A percentile compares a stretch with the other conserved stretches of the same genome.
These are phyloP conservation scores for Puma concolor DNA, from an alignment of 2,113 vertebrate genomes.

Conservation along the genomic window DNA sequence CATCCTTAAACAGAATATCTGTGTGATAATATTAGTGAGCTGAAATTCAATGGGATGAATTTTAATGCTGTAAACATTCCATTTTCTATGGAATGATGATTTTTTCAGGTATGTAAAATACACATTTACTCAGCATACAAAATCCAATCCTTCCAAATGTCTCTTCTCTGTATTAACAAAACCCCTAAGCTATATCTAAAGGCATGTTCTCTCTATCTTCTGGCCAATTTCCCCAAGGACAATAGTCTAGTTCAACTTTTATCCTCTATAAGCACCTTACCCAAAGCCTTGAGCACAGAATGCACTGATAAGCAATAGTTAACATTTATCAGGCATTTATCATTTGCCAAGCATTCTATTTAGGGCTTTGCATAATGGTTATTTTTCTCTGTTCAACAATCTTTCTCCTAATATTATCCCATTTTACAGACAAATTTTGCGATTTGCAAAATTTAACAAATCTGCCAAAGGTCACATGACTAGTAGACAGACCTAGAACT, in stretches of 20 bases:
- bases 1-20: background rate
- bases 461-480: background rate
- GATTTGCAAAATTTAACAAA: background rate
- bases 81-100: background rate
- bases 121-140: background rate
- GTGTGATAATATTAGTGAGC: background rate
- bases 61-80: slow-evolving; percentile 24
- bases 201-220: background rate
- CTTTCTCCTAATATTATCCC: background rate
- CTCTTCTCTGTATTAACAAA: background rate
- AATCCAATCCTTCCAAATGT: background rate
- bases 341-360: background rate
- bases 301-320: background rate
- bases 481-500: background rate
- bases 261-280: background rate
- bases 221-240: background rate
- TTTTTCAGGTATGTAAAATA: background rate
- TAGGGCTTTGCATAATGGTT: background rate
- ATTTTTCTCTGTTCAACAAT: background rate
- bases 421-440: background rate
- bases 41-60: background rate
- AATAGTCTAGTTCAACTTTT: background rate
- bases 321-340: background rate
- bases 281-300: background rate
- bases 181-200: background rate